Percentiles rank a stretch among this genome's conserved stretches.
Conservation (phyloP, 2,888 invertebrate species). For the Phaedon cochleariae region DNA sequence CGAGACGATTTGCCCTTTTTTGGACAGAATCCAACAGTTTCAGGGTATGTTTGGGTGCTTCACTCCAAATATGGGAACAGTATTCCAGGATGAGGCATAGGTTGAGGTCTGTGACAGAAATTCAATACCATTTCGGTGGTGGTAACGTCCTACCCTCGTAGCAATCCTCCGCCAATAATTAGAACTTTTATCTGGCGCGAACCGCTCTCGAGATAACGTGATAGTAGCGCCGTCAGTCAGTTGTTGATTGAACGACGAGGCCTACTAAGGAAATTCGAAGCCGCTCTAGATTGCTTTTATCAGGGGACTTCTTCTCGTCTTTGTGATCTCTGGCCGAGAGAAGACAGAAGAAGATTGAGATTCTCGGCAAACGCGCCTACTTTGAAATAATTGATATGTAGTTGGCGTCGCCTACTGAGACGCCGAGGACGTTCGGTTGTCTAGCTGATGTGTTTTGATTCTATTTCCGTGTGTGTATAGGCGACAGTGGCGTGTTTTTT, state of each 20-base stretch:
- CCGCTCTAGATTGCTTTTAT: background rate
- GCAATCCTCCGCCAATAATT: background rate
- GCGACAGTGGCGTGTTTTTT: conserved; percentile 2
- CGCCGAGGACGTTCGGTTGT: conserved; percentile 24
- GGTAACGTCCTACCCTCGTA: background rate
- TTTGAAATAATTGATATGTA: background rate
- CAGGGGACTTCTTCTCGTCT: no score
- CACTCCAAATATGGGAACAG: no score
- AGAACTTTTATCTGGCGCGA: background rate
- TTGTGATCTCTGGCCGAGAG: no score
- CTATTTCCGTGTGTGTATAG: conserved; percentile 34
- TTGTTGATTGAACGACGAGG: background rate
- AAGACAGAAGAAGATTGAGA: no score
- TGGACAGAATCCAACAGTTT: no score
- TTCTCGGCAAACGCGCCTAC: no score
- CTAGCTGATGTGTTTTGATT: conserved; percentile 33
- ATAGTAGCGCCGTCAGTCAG: background rate
- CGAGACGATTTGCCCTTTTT: no score
- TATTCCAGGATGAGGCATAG: no score
- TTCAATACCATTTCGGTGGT: no score
- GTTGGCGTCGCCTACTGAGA: background rate
- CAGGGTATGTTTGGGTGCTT: no score
- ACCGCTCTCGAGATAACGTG: background rate
- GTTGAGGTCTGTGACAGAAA: no score
- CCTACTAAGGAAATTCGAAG: background rate